Percentiles rank a stretch among this genome's conserved stretches.
Conservation (phyloP, 2,797 vertebrate genomes). For the Champsocephalus gunnari region DNA sequence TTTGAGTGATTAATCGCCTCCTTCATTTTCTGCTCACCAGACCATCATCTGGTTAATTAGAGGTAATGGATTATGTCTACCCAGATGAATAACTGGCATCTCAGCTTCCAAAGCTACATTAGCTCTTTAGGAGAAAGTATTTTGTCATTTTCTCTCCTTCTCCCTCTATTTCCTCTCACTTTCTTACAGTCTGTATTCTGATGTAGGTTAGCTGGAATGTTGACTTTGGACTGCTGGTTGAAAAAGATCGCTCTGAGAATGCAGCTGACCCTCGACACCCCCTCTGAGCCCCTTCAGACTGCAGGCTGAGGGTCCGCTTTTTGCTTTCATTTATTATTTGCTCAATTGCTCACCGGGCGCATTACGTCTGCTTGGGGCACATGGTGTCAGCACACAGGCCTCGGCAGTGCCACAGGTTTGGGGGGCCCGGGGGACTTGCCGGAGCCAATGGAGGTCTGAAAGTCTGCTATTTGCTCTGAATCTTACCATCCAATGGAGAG, state of each 20-base stretch:
- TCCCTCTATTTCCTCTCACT: conserved; percentile 55
- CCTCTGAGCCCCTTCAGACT: conserved; percentile 40
- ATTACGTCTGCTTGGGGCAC: conserved; percentile 39
- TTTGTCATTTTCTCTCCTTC: conserved; percentile 51
- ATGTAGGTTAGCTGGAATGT: conserved; percentile 75
- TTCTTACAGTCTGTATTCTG: conserved; percentile 41
- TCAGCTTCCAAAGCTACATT: conserved; percentile 50
- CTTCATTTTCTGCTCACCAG: conserved; percentile 81
- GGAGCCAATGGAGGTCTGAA: conserved; percentile 17
- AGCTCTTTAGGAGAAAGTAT: conserved; percentile 38
- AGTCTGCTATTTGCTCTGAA: conserved; percentile 29
- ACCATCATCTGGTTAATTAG: conserved; percentile 86
- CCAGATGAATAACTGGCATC: conserved; percentile 69
- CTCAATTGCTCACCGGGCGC: conserved; percentile 54
- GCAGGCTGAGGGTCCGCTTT: conserved; percentile 24
- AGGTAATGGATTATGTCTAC: conserved; percentile 80
- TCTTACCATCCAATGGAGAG: conserved; percentile 28
- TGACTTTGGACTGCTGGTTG: conserved; percentile 79
- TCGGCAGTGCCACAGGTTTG: conserved; percentile 18
- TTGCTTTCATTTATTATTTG: conserved; percentile 60
- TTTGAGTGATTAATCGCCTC: conserved; percentile 75
- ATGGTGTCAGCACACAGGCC: conserved; percentile 50
- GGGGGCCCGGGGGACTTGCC: conserved; percentile 21
- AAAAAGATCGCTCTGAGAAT: conserved; percentile 79
- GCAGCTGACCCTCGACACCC: conserved; percentile 57